Evolutionary conservation across 2,113 vertebrate genomes (phyloP), one percentile per base, ranked within the genome.

Genomic region (Xenus cinereus): DNA sequence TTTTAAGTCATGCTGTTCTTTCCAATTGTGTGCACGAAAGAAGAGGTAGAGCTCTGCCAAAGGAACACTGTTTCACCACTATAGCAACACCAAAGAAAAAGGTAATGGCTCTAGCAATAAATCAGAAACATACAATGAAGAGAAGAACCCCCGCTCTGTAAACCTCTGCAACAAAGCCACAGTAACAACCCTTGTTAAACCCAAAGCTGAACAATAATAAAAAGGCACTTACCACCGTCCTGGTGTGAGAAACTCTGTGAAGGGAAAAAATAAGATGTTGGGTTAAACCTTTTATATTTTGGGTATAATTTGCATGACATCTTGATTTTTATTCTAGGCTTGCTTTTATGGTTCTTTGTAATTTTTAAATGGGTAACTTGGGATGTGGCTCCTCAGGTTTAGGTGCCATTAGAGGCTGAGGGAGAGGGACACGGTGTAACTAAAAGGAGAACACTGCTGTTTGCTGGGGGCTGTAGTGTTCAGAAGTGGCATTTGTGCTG

Each of bases 181-280:
- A 71, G 23, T 39, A 90, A 59, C 33, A 43, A 54, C 11, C 78
- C 8, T 4, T 41, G 16, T 63, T 75, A 88, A 93, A 84, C 43
- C n/a, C 20, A 73, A 35, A 91, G 28, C 51, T 57, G 30, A 56
- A 37, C 15, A 75, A 39, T 56, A 91, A 59, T 88, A 71, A 86
- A 96, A 72, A 74, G 28, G 59, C 24, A 83, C 98, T 97, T 99
- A 99, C 99, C 99, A 98, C 98, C 98, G 98, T 99, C 98, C 94
- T 98, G 98, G 63, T 83, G 96, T 98, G 98, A 98, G 96, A 99
- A 98, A 97, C 98, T 99, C 99, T 99, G 98, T 92, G 97, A 98
- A 98, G 60, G 96, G 37, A 84, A 98, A 97, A 98, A 97, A 97
- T 48, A 98, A 60, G 43, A 59, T 28, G 48, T 81, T 91, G 76